A percentile compares a stretch with the other conserved stretches of the same genome.
Conservation (phyloP, 2,113 vertebrate genomes). For the Otolemur garnettii region DNA sequence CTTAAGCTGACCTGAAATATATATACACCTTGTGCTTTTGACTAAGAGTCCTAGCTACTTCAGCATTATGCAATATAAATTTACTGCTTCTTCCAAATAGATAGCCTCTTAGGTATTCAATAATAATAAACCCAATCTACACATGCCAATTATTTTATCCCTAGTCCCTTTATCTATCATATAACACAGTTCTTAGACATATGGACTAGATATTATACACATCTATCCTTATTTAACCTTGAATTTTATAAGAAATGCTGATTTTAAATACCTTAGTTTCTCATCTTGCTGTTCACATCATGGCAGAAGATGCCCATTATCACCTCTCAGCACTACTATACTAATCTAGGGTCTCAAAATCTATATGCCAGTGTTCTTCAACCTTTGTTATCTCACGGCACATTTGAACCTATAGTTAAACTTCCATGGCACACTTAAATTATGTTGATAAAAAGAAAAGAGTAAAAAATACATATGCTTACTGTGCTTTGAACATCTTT, state of each 20-base stretch:
- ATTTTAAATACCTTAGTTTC: background rate
- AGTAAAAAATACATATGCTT: too few relatives aligned
- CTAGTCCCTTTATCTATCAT: background rate
- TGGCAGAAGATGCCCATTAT: background rate
- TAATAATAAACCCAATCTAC: background rate
- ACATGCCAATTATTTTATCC: background rate
- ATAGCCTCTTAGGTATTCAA: background rate
- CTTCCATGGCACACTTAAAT: too few relatives aligned
- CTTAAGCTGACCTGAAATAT: background rate
- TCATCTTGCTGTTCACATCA: background rate
- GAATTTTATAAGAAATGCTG: conserved; percentile 19
- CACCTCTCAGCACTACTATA: background rate
- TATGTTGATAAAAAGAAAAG: too few relatives aligned
- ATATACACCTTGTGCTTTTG: background rate
- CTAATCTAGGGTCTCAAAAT: background rate
- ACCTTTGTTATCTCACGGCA: too few relatives aligned
- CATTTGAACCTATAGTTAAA: too few relatives aligned
- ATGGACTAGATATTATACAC: background rate
- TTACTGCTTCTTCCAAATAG: background rate
- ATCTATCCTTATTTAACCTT: background rate
- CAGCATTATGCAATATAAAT: background rate
- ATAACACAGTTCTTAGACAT: background rate
- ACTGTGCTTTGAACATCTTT: too few relatives aligned
- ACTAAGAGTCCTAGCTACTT: background rate
- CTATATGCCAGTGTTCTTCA: background rate